A percentile compares a stretch with the other conserved stretches of the same genome.
phyloP scores from a whole-genome alignment of 2,888 invertebrate genomes.

The Troilus luridus region DNA sequence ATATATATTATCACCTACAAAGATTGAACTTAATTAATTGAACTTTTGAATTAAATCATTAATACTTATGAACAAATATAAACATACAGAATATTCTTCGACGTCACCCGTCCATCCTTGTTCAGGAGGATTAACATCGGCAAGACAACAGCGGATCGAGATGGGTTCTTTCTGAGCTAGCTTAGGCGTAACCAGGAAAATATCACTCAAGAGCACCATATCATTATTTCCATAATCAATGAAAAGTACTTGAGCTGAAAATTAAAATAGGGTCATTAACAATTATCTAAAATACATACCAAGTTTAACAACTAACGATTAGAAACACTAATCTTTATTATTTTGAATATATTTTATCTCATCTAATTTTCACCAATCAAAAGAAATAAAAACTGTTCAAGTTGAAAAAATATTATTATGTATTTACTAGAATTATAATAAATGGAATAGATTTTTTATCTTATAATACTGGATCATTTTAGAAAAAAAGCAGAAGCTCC shows the following conservation, averaged over 20 bases:
- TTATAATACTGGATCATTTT: too few species aligned
- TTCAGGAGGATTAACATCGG: slow-evolving; percentile 70
- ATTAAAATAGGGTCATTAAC: neutral
- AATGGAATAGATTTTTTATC: too few species aligned
- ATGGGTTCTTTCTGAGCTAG: slow-evolving; percentile 77
- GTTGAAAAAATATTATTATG: too few species aligned
- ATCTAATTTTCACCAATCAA: too few species aligned
- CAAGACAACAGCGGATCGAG: slow-evolving; percentile 80
- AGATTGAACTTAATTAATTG: neutral
- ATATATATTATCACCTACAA: neutral
- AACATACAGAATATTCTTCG: neutral
- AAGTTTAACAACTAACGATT: slow-evolving; percentile 71
- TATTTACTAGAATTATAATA: too few species aligned
- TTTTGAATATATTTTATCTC: too few species aligned
- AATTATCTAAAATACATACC: neutral
- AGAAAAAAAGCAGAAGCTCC: too few species aligned
- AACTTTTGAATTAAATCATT: too few species aligned
- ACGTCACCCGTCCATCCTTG: slow-evolving; percentile 11
- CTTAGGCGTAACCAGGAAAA: slow-evolving; percentile 77
- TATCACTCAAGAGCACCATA: slow-evolving; percentile 75
- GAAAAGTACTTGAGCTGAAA: slow-evolving; percentile 73
- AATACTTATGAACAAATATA: neutral
- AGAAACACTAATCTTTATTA: too few species aligned
- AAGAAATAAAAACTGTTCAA: too few species aligned
- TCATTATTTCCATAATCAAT: slow-evolving; percentile 84